A percentile compares a stretch with the other conserved stretches of the same genome.
phyloP scores from a whole-genome alignment of 23 tunicate genomes.

The Styela clava region DNA sequence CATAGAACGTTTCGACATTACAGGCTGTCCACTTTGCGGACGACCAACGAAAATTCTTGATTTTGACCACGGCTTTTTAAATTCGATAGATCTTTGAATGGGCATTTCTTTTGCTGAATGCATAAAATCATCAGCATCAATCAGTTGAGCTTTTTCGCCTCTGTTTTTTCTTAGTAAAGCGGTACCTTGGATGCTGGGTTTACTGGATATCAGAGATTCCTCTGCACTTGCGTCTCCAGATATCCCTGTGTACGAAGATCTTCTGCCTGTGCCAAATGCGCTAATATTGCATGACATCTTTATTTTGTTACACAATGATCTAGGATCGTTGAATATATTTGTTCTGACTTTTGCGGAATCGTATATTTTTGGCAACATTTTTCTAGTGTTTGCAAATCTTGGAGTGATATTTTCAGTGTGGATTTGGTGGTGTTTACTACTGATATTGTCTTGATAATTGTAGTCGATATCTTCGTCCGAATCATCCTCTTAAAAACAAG shows the following conservation, averaged over 20 bases:
- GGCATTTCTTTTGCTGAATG: slow-evolving; percentile 12
- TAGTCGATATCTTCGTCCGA: neutral
- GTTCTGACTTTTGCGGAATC: slow-evolving; percentile 6
- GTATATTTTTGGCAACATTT: slow-evolving; percentile 22
- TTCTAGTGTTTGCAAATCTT: neutral
- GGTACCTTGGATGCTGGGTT: slow-evolving; percentile 25
- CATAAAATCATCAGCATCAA: slow-evolving; percentile 24
- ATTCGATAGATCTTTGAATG: slow-evolving; percentile 7
- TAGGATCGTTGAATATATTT: slow-evolving; percentile 5
- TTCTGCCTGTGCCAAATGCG: neutral
- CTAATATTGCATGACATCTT: slow-evolving; percentile 9
- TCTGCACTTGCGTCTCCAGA: slow-evolving; percentile 11
- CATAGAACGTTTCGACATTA: neutral
- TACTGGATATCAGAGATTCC: neutral
- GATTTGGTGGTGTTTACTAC: neutral
- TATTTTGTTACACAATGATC: slow-evolving; percentile 9
- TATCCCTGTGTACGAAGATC: slow-evolving; percentile 26
- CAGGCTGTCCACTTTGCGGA: slow-evolving; percentile 29
- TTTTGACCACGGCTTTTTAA: slow-evolving; percentile 27
- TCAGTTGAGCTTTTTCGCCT: slow-evolving; percentile 26
- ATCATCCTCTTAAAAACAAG: too few species aligned
- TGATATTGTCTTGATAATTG: neutral
- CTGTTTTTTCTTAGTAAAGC: slow-evolving; percentile 6
- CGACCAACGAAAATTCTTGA: slow-evolving; percentile 10
- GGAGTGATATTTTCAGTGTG: neutral